Evolutionary conservation across 2,113 vertebrate species (phyloP), one percentile per base, ranked within the genome.

Genomic region (Anhinga anhinga): DNA sequence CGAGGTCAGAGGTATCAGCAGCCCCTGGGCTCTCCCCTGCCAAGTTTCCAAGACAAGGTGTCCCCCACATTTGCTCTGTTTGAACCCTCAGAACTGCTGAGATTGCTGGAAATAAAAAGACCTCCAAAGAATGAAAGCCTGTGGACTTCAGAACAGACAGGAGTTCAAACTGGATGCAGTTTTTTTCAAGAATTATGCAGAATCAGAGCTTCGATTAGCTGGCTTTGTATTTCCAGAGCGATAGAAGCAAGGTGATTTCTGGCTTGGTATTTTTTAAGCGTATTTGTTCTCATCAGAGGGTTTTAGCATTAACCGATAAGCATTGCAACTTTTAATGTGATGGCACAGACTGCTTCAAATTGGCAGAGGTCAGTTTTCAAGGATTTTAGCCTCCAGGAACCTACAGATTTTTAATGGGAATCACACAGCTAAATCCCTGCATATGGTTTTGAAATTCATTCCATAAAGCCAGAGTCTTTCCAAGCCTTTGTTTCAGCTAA

Each of bases 321-420:
- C 65, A 36, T 4, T 55, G 61, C 40, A 74, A 59, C 70, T 93
- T 90, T 88, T 61, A 85, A 81, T 86, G 56, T 76, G 90, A 50
- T n/a, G 40, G 52, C 73, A 93, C 76, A 92, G 53, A n/a, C 34
- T 88, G 77, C 71, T 82, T 70, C 59, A 61, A 67, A 76, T 90
- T 74, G 49, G 55, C 55, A 82, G 92, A 94, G 89, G 79, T 97
- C 67, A n/a, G 42, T 86, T 97, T 80, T 93, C 80, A 89, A 72
- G 91, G 86, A 90, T 94, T 91, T 93, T 74, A 92, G 50, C 86
- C 76, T 86, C 77, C 58, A 49, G 62, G 89, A 88, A 47, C 63
- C 59, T n/a, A 15, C 56, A 63, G 55, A 86, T 95, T 95, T 95
- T 95, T 91, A 80, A 94, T 81, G 70, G 70, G 52, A 85, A 61